Percentiles rank a stretch among this genome's conserved stretches.
phyloP scores from a whole-genome alignment of 1,140 invertebrate species.

The Neodiprion fabricii region DNA sequence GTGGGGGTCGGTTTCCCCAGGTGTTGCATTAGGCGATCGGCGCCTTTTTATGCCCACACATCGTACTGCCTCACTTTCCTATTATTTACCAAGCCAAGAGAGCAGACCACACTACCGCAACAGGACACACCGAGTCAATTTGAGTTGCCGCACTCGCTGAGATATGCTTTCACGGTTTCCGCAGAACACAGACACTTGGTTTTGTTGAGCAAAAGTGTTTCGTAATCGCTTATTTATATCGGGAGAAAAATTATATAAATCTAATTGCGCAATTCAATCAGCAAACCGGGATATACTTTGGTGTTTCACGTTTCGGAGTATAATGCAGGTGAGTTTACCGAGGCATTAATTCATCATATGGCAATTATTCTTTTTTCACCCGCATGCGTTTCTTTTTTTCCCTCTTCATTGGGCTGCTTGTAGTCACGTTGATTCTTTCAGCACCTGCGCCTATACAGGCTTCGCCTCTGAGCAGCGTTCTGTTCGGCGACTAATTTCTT shows the following conservation, averaged over 20 bases:
- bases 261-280: constrained; percentile 1
- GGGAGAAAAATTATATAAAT: constrained; percentile 6
- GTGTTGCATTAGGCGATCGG: constrained; percentile 2
- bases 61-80: neutral
- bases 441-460: no score
- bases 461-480: no score
- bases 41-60: constrained; percentile 10
- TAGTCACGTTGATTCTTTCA: no score
- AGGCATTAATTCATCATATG: no score
- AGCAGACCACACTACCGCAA: neutral
- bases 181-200: neutral
- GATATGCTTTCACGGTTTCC: constrained; percentile 13
- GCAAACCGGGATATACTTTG: neutral
- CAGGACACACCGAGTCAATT: neutral
- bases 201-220: constrained; percentile 2
- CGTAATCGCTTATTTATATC: neutral
- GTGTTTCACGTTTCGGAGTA: no score
- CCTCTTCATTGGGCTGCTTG: no score
- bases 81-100: neutral
- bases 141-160: neutral
- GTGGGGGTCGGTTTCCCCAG: constrained; percentile 10
- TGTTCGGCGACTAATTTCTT: no score
- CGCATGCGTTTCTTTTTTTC: no score
- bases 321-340: no score
- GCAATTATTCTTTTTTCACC: no score